These are phyloP conservation scores for Leptinotarsa texana DNA, from an alignment of 1,140 invertebrate species.

Conservation along the genomic window DNA sequence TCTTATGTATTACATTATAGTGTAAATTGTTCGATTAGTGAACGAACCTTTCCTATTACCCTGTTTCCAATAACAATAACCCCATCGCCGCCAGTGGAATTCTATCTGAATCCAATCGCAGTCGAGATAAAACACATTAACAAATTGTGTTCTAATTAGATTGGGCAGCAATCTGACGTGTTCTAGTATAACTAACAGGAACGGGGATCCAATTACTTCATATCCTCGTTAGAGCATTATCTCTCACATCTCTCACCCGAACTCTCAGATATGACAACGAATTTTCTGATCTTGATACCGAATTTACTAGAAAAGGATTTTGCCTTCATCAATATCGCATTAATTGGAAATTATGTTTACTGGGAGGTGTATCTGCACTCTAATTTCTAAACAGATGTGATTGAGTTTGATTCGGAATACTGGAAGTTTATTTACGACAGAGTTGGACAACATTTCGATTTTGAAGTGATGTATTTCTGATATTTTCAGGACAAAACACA, in stretches of 20 bases:
- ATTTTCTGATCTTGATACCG: conserved; percentile 23
- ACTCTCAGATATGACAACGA: conserved; percentile 22
- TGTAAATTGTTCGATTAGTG: no score
- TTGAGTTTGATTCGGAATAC: no score
- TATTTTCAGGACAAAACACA: no score
- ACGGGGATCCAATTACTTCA: conserved; percentile 46
- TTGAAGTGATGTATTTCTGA: no score
- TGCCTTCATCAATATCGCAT: neutral
- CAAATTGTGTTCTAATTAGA: conserved; percentile 56
- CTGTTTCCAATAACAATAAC: neutral
- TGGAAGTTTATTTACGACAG: no score
- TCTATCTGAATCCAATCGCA: conserved; percentile 50
- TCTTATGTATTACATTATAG: no score
- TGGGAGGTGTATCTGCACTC: neutral
- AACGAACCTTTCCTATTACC: no score
- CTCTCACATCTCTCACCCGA: conserved; percentile 1
- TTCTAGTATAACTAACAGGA: conserved; percentile 50
- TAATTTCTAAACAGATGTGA: no score
- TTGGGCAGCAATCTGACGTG: conserved; percentile 55
- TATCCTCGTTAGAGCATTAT: conserved; percentile 29
- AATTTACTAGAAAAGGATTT: neutral
- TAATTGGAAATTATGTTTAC: neutral
- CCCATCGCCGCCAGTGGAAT: conserved; percentile 10
- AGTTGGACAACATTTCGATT: no score
- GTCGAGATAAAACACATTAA: conserved; percentile 55